phyloP scores from a whole-genome alignment of 2,888 invertebrate species.

The Cheilosia pagana region DNA sequence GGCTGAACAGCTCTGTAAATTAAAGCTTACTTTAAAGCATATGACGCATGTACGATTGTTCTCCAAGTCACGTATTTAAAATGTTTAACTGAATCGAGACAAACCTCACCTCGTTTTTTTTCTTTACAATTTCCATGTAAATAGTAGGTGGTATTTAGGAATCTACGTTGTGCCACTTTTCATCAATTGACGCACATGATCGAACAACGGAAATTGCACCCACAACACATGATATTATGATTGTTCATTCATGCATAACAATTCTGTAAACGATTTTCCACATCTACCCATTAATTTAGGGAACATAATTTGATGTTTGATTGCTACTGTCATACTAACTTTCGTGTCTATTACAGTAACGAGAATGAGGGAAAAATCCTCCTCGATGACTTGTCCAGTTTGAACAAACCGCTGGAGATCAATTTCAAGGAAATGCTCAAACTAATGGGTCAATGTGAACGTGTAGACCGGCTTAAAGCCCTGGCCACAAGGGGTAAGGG shows the following conservation, averaged over 20 bases:
- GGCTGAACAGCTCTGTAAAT: too few relatives aligned
- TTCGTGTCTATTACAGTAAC: constrained; percentile 85
- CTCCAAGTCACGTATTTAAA: too few relatives aligned
- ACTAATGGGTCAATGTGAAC: constrained; percentile 91
- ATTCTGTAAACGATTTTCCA: background rate
- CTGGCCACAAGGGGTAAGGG: constrained; percentile 74
- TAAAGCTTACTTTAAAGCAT: too few relatives aligned
- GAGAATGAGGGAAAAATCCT: constrained; percentile 88
- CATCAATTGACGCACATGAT: constrained; percentile 23
- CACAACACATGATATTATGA: background rate
- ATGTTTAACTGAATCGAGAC: too few relatives aligned
- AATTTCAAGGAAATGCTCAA: constrained; percentile 90
- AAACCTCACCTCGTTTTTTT: constrained; percentile 22
- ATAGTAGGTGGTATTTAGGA: background rate
- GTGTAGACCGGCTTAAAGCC: constrained; percentile 84
- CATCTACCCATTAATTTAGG: background rate
- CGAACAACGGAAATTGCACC: constrained; percentile 8
- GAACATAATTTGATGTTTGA: background rate
- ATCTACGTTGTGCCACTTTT: background rate
- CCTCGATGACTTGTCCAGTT: constrained; percentile 86
- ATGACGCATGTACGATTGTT: too few relatives aligned
- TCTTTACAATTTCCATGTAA: constrained; percentile 38
- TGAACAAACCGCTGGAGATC: constrained; percentile 87
- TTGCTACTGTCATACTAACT: background rate
- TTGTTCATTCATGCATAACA: background rate